Base-by-base conservation (phyloP, 2,113 vertebrate species). In the Siphamia tubifer region DNA sequence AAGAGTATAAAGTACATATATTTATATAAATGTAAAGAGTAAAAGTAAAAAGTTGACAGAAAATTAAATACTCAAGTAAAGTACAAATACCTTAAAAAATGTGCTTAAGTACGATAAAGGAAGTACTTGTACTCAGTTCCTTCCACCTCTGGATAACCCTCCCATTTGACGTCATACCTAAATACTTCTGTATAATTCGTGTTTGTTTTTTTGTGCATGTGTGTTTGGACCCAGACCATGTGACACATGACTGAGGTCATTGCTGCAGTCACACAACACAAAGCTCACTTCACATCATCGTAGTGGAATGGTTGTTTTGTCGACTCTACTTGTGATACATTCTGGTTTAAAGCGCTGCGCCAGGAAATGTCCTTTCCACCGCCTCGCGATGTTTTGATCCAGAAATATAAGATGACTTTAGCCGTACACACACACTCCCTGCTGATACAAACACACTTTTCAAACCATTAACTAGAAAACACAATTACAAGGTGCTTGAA, bases 161-260 rank as follows among this genome's bases (percentile, higher is more conserved):
- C 32, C 52, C 6, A 6, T 45, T 42, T 74, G 65, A 80, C 43
- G 34, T 77, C 79, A 77, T 5, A 69, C 68, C 25, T 70, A 69
- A 57, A 17, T 35, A 62, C 30, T 24, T 43, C 57, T 31, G 13
- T 42, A 68, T 54, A 56, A 68, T 53, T 42, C 45, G 32, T 61
- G 38, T n/a, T n/a, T 19, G 57, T 34, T 58, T 64, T 47, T 62
- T 44, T 43, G 21, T 23, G 24, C 24, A 32, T 38, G 48, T 9
- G 23, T n/a, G n/a, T 55, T 42, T 13, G 24, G 30, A 23, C 8
- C 16, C 2, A 17, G 8, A 6, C 13, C 45, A 8, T 6, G 21
- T 70, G 45, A 28, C 81, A 72, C 66, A 57, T 60, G 11, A 1
- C 1, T 55, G 62, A 71, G 68, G 67, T 75, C 69, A 71, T 36